Conservation (phyloP, 2,113 vertebrate genomes). For the Pelecanoides urinatrix region DNA sequence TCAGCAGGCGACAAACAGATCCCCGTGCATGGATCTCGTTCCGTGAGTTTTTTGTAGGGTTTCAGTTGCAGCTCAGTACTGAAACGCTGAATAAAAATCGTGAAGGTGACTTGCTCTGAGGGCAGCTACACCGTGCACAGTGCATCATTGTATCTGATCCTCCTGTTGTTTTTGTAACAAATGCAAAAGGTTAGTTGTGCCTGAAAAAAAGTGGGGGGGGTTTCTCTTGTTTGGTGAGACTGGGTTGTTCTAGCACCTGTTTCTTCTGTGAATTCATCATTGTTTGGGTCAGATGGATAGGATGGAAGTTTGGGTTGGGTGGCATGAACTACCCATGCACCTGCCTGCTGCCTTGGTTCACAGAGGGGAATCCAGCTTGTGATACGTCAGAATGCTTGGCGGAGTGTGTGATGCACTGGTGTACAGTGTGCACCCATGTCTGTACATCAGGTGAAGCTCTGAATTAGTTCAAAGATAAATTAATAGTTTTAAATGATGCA, state of each 20-base stretch:
- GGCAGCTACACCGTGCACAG: too few relatives aligned
- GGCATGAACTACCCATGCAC: not conserved
- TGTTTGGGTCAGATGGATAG: not conserved
- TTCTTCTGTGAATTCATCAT: not conserved
- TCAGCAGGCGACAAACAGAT: not conserved
- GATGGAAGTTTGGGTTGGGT: not conserved
- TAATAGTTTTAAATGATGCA: not conserved
- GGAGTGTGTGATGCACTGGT: accelerated
- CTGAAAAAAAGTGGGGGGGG: not conserved
- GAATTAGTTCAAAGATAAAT: not conserved
- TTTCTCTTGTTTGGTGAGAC: not conserved
- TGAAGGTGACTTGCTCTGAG: not conserved
- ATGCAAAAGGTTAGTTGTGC: not conserved
- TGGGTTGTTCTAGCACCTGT: accelerated
- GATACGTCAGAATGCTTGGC: accelerated
- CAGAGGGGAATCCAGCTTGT: not conserved
- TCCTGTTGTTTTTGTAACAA: not conserved
- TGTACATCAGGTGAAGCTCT: not conserved
- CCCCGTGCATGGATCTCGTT: accelerated
- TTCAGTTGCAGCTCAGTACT: not conserved
- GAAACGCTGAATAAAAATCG: not conserved
- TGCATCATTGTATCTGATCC: accelerated
- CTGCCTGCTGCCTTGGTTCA: not conserved
- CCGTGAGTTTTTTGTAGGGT: not conserved
- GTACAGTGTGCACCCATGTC: accelerated